Conservation (phyloP, 2,888 invertebrate species). For the Argyresthia goedartella region DNA sequence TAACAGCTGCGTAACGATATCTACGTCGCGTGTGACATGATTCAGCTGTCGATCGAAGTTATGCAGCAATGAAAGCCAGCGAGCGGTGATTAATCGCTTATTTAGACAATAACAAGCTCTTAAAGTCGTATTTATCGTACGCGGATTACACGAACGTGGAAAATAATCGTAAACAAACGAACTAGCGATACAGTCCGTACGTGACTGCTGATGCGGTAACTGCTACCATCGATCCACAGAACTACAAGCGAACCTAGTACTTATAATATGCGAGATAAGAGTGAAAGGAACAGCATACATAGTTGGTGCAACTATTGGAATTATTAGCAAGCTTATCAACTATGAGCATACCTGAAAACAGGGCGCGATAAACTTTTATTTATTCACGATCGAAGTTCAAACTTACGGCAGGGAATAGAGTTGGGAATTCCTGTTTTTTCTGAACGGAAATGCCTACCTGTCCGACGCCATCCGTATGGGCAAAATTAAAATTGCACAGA, state of each 20-base stretch:
- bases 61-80: not conserved
- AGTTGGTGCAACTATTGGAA: not conserved
- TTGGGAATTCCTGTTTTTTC: too few species aligned
- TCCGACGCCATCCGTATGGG: not conserved
- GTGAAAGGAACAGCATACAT: not conserved
- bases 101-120: not conserved
- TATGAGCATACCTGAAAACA: not conserved
- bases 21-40: too few species aligned
- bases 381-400: not conserved
- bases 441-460: too few species aligned
- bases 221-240: too few species aligned
- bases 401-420: too few species aligned
- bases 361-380: not conserved
- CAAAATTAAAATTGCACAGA: not conserved
- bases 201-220: constrained; percentile 11
- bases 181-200: constrained; percentile 15
- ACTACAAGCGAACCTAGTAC: too few species aligned
- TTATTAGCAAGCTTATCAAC: not conserved
- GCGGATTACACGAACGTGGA: constrained; percentile 14
- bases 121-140: too few species aligned
- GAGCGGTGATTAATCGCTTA: not conserved
- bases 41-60: too few species aligned
- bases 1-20: too few species aligned
- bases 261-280: not conserved
- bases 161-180: constrained; percentile 27